Conservation (phyloP, 2,113 vertebrate species). For the Oenanthe melanoleuca region DNA sequence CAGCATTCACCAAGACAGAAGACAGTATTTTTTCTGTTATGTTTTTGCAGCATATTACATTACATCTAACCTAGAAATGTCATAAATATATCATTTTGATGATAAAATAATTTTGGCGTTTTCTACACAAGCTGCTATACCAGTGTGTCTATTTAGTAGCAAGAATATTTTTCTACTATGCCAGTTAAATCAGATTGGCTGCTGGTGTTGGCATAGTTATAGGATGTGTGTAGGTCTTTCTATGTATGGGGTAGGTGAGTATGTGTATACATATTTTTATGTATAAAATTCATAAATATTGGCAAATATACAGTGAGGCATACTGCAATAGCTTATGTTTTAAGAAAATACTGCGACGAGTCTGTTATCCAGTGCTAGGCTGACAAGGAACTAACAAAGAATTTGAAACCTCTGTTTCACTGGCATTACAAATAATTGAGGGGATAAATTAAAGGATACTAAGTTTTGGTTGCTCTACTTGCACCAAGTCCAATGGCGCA, state of each 20-base stretch:
- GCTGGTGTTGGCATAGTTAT: not conserved
- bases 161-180: not conserved
- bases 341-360: not conserved
- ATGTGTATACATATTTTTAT: not conserved
- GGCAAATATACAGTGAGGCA: not conserved
- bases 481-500: not conserved
- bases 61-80: conserved; percentile 36
- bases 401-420: not conserved
- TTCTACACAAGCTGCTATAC: not conserved
- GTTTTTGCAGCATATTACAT: not conserved
- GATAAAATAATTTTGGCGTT: not conserved
- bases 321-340: not conserved
- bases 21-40: not conserved
- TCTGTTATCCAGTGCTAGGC: not conserved
- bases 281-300: not conserved
- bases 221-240: not conserved
- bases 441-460: not conserved
- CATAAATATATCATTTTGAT: conserved; percentile 16
- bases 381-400: not conserved
- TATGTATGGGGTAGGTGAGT: not conserved
- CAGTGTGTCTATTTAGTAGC: not conserved
- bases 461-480: not conserved
- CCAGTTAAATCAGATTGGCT: not conserved
- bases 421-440: not conserved
- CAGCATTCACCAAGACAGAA: not conserved